Base-by-base conservation (phyloP, 2,113 vertebrate species). In the Mesoclemmys tuberculata region DNA sequence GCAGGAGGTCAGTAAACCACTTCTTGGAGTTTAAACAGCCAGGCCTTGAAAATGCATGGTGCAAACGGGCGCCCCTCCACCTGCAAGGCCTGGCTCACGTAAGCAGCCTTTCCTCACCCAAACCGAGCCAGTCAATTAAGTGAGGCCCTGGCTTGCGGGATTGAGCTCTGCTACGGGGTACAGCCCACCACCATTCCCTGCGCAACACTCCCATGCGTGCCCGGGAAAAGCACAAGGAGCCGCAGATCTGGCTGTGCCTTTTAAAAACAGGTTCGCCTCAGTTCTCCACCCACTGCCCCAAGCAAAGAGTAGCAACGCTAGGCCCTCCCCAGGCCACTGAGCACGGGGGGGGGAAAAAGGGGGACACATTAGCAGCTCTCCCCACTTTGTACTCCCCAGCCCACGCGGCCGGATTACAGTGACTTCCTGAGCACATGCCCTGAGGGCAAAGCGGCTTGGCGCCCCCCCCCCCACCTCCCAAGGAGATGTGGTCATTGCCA, bases 351-450 rank as follows among this genome's bases (percentile, higher is more conserved):
- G 41, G 22, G 24, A 27, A 9, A 19, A 4, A 16, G 49, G 38
- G 21, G 24, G 38, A 18, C 10, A 31, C 79, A 26, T 29, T 26
- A 31, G 46, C 87, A 64, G 68, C 3, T 27, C 71, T 87, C 87
- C 89, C 85, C 92, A 94, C 95, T 95, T 19, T 94, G 94, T 94
- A 31, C 18, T n/a, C n/a, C 95, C 93, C 56, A 87, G 90, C 92
- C 78, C 6, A 85, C 82, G 38, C 56, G 9, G 91, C 92, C 90
- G 8, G 41, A 7, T 26, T 4, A 41, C 94, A 95, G 93, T 90
- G 77, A 31, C 89, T 90, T 95, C 92, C 94, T 93, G 75, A 9
- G 58, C 77, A 19, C 61, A 19, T 64, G 80, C 27, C 79, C 12
- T 14, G 55, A 64, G 86, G n/a, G n/a, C 48, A 78, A 51, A 80